These are phyloP conservation scores for Catostylus mosaicus DNA, from an alignment of 30 jellyfish, hydroid and myxozoan genomes.

Conservation along the genomic window DNA sequence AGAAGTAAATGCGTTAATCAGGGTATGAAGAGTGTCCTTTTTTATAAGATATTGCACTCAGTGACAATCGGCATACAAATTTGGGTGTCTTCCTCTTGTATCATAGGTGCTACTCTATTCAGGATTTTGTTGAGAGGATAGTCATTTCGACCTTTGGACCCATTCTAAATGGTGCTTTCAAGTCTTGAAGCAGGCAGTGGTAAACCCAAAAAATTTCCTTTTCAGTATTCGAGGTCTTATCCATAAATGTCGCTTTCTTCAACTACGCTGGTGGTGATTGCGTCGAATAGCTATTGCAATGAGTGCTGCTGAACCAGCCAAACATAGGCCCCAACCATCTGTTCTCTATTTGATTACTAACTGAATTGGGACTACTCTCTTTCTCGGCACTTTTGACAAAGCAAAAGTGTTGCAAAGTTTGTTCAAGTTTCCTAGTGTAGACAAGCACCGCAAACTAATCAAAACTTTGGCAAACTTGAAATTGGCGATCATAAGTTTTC, in stretches of 20 bases:
- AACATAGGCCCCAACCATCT: not conserved
- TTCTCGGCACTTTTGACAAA: not conserved
- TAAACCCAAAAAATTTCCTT: not conserved
- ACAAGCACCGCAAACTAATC: not conserved
- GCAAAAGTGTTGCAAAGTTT: not conserved
- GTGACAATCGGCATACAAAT: no score
- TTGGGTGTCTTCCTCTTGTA: no score
- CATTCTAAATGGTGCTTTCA: not conserved
- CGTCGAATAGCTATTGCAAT: not conserved
- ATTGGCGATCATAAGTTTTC: no score
- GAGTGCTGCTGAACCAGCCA: not conserved
- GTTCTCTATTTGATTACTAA: not conserved
- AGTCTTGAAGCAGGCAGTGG: not conserved
- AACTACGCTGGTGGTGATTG: not conserved
- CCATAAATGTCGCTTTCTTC: no score
- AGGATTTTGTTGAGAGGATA: no score
- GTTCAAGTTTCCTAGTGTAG: not conserved
- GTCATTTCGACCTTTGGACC: no score
- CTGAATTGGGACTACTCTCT: not conserved
- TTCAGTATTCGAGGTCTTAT: not conserved
- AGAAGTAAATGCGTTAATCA: no score
- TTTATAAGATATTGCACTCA: no score
- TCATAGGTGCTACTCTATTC: no score
- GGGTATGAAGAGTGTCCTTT: no score
- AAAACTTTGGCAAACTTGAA: not conserved